Conservation (phyloP, 2,113 vertebrate genomes). For the Elanoides forficatus region DNA sequence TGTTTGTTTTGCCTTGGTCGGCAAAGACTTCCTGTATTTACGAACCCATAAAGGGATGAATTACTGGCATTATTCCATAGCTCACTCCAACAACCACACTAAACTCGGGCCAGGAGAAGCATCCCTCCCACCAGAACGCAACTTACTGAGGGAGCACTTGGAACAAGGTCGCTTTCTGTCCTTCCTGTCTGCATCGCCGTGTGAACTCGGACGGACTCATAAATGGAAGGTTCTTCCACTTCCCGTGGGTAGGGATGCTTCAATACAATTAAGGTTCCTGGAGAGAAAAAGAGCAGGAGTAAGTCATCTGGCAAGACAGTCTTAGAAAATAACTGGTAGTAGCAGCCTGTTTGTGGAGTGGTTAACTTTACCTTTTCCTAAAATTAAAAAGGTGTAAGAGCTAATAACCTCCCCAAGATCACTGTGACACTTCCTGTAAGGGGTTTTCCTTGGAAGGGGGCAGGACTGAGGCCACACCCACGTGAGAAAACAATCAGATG, state of each 20-base stretch:
- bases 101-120: neutral
- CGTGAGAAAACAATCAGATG: neutral
- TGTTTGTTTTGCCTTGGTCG: neutral
- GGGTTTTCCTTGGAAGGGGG: neutral
- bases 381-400: neutral
- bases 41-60: neutral
- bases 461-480: neutral
- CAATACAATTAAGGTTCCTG: conserved; percentile 79
- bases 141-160: conserved; percentile 88
- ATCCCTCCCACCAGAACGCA: neutral
- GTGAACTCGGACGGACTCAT: conserved; percentile 95
- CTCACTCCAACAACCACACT: neutral
- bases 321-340: neutral
- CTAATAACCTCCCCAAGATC: neutral
- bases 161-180: conserved; percentile 84
- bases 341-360: neutral
- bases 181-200: conserved; percentile 90
- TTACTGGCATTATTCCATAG: neutral
- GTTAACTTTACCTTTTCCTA: neutral
- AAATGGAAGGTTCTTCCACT: conserved; percentile 95
- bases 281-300: neutral
- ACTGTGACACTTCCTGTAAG: neutral
- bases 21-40: neutral
- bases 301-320: neutral
- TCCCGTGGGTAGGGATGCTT: conserved; percentile 85